Evolutionary conservation across 2,888 invertebrate species (phyloP).

Genomic region (Oscheius sp.): DNA sequence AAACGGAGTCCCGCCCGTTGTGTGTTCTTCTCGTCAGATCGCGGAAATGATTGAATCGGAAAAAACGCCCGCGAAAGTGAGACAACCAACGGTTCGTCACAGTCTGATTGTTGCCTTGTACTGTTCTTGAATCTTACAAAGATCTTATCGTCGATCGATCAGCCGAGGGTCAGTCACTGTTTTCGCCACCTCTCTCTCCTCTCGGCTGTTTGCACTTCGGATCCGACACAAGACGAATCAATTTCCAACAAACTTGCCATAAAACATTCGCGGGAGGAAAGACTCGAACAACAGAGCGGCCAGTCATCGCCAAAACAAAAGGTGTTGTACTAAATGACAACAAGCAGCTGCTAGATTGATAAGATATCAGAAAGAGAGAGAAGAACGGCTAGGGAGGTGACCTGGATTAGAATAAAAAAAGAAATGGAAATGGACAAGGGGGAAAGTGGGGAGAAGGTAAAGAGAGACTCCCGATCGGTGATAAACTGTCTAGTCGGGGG

Average conservation of each 20-base stretch:
- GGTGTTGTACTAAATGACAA: slow-evolving; percentile 18
- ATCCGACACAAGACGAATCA: slow-evolving; percentile 1
- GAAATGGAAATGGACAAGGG: not conserved
- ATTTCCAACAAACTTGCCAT: not conserved
- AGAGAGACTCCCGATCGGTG: not conserved
- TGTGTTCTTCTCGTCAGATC: slow-evolving; percentile 16
- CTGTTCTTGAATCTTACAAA: not conserved
- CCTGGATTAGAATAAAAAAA: not conserved
- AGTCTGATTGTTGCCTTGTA: not conserved
- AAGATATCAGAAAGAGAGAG: not conserved
- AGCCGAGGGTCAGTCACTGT: not conserved
- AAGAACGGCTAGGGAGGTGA: not conserved
- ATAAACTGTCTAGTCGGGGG: not conserved
- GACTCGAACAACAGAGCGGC: not conserved
- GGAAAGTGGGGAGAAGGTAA: not conserved
- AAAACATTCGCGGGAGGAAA: no score
- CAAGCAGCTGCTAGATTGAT: slow-evolving; percentile 16
- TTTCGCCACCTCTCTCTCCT: slow-evolving; percentile 13
- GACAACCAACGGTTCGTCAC: not conserved
- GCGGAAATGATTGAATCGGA: slow-evolving; percentile 19
- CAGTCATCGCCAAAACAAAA: not conserved
- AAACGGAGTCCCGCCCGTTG: not conserved
- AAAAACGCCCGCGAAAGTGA: not conserved
- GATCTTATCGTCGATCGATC: not conserved
- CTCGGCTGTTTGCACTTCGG: slow-evolving; percentile 25